A percentile compares a stretch with the other conserved stretches of the same genome.
These are phyloP conservation scores for Autographa pulchrina DNA, from an alignment of 2,888 invertebrate genomes.

Conservation along the genomic window DNA sequence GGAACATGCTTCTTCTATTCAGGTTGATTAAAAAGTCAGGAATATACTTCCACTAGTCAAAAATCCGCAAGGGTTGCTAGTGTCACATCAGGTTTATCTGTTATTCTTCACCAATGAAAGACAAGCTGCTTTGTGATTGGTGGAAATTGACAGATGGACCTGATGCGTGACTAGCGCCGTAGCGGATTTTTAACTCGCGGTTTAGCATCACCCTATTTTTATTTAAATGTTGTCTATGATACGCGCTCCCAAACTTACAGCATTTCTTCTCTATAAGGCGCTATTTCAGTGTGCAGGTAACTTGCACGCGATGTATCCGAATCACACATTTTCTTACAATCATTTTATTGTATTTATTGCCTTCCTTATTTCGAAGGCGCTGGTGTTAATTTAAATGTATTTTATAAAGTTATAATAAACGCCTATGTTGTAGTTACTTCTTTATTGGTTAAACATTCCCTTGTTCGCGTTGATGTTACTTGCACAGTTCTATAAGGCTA, in stretches of 20 bases:
- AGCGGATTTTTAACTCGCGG: too few relatives aligned
- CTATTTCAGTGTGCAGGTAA: slow-evolving; percentile 55
- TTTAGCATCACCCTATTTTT: neutral
- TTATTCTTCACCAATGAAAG: too few relatives aligned
- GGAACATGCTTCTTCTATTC: too few relatives aligned
- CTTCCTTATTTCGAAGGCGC: slow-evolving; percentile 32
- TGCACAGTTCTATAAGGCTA: slow-evolving; percentile 45
- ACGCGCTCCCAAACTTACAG: slow-evolving; percentile 18
- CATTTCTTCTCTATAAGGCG: slow-evolving; percentile 40
- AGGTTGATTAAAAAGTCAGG: neutral
- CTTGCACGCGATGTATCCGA: slow-evolving; percentile 41
- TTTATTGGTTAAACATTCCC: slow-evolving; percentile 26
- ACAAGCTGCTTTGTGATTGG: too few relatives aligned
- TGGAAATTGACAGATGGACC: too few relatives aligned
- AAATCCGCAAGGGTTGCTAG: too few relatives aligned
- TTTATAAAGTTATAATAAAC: slow-evolving; percentile 50
- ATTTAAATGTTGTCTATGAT: slow-evolving; percentile 11
- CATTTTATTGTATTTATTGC: slow-evolving; percentile 36
- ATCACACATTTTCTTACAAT: slow-evolving; percentile 46
- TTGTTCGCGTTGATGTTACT: slow-evolving; percentile 44
- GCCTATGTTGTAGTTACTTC: slow-evolving; percentile 48
- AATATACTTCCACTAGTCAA: neutral
- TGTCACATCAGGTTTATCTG: too few relatives aligned
- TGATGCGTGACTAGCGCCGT: too few relatives aligned
- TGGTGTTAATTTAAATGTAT: slow-evolving; percentile 51